These are phyloP conservation scores for Laspeyria flexula DNA, from an alignment of 2,888 invertebrate genomes.

Conservation along the genomic window DNA sequence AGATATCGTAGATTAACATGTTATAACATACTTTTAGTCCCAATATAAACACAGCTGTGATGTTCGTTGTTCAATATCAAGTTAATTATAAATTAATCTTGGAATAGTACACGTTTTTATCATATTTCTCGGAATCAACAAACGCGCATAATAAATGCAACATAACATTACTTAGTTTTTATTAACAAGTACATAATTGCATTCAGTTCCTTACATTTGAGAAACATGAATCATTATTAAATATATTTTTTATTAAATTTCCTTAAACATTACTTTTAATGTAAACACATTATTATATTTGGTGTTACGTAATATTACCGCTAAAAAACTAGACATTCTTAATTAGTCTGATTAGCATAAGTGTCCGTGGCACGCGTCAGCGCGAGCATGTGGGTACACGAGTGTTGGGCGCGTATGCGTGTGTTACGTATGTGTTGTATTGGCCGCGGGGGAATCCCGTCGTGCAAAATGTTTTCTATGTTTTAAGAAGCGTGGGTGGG, in stretches of 20 bases:
- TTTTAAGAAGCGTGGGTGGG: conserved; percentile 43
- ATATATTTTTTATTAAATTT: conserved; percentile 5
- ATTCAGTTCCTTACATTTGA: conserved; percentile 1
- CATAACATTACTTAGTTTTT: neutral
- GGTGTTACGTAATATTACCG: conserved; percentile 28
- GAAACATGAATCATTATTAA: conserved; percentile 8
- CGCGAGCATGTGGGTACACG: neutral
- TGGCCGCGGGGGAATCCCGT: conserved; percentile 71
- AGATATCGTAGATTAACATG: no score
- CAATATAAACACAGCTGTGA: conserved; percentile 1
- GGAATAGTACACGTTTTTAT: conserved; percentile 3
- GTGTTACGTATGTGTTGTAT: conserved; percentile 23
- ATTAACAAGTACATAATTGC: neutral
- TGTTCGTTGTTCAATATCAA: conserved; percentile 1
- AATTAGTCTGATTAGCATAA: conserved; percentile 49
- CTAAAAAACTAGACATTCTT: conserved; percentile 53
- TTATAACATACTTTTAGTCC: no score
- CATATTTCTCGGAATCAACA: conserved; percentile 6
- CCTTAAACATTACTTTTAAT: conserved; percentile 3
- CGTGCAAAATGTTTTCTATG: conserved; percentile 51
- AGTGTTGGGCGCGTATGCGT: conserved; percentile 21
- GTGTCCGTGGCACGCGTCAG: conserved; percentile 45
- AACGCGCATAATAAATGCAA: conserved; percentile 8
- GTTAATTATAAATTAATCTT: no score
- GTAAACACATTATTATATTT: conserved; percentile 7